Percentiles rank a stretch among this genome's conserved stretches.
phyloP scores from a whole-genome alignment of 2,888 invertebrate genomes.

The Pheosia tremula region DNA sequence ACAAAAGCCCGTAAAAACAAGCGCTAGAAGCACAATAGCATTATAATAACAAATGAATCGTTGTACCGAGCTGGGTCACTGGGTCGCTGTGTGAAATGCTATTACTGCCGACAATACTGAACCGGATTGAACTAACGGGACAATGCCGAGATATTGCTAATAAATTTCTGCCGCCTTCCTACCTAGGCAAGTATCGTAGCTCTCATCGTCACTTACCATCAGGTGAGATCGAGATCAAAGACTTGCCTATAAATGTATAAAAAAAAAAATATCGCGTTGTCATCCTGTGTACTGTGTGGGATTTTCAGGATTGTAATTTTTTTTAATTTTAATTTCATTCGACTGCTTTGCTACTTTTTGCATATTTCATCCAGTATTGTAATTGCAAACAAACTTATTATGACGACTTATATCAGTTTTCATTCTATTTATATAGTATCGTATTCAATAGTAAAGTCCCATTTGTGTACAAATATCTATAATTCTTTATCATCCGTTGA shows the following conservation, averaged over 20 bases:
- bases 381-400: conserved; percentile 50
- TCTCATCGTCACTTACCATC: too few species aligned
- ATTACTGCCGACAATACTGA: conserved; percentile 34
- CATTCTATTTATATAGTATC: neutral
- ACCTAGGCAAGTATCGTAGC: too few species aligned
- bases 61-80: conserved; percentile 51
- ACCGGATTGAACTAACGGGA: conserved; percentile 39
- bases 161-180: too few species aligned
- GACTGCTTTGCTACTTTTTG: conserved; percentile 24
- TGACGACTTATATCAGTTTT: too few species aligned
- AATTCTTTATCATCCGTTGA: neutral
- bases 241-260: too few species aligned
- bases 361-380: conserved; percentile 44
- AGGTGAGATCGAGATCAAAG: too few species aligned
- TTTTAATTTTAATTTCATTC: conserved; percentile 14
- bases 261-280: conserved; percentile 27
- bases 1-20: conserved; percentile 12
- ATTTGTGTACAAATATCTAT: neutral
- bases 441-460: neutral
- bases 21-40: conserved; percentile 20
- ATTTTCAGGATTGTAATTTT: conserved; percentile 43
- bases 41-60: conserved; percentile 37
- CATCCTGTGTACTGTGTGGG: conserved; percentile 30
- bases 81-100: conserved; percentile 44
- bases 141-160: conserved; percentile 18